These are phyloP conservation scores for Caligus rogercresseyi DNA, from an alignment of 1,140 invertebrate genomes.

Conservation along the genomic window DNA sequence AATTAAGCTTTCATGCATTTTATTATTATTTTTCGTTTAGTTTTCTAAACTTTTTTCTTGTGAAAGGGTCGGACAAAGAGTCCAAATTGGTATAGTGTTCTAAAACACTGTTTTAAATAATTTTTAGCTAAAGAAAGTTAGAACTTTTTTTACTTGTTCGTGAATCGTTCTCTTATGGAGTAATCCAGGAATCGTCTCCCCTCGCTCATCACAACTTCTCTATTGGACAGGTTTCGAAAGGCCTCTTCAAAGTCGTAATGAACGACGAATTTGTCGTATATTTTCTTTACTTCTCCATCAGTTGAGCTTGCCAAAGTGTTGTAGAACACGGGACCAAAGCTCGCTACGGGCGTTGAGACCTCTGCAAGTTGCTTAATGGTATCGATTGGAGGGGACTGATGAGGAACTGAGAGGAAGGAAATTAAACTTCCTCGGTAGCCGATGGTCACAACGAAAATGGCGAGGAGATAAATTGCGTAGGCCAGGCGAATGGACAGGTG, in stretches of 20 bases:
- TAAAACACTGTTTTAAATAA: too few species aligned
- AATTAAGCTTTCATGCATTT: too few species aligned
- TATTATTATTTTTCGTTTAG: background rate
- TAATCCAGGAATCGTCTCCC: background rate
- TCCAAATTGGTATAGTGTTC: too few species aligned
- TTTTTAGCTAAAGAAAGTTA: too few species aligned
- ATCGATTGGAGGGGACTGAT: background rate
- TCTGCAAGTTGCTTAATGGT: background rate
- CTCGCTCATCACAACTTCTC: background rate
- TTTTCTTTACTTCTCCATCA: background rate
- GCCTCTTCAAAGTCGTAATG: background rate
- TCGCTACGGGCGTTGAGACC: background rate
- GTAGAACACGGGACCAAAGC: background rate
- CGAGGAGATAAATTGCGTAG: background rate
- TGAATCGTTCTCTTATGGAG: constrained; percentile 1
- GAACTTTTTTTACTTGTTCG: constrained; percentile 4
- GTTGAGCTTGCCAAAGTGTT: background rate
- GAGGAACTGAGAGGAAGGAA: background rate
- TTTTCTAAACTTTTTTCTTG: background rate
- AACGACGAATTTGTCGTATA: background rate
- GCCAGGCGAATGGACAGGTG: background rate
- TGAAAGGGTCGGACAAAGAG: background rate
- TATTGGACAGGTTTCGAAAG: background rate
- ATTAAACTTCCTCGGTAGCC: constrained; percentile 3
- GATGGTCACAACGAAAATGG: background rate